These are phyloP conservation scores for Papilio machaon DNA, from an alignment of 1,140 invertebrate genomes.

Conservation along the genomic window DNA sequence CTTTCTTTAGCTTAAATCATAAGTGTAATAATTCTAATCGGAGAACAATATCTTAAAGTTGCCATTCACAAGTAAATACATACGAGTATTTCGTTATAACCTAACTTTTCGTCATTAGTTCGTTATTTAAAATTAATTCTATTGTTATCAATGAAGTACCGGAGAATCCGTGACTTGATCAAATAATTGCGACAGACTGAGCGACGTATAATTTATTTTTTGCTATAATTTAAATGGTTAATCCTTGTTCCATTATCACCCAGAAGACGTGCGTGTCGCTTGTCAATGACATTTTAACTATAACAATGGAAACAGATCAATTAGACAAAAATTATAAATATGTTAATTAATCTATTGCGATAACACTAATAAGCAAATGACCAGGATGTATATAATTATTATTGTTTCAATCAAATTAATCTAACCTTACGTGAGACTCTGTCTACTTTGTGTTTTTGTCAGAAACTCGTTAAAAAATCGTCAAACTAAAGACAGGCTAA, in stretches of 20 bases:
- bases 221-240: neutral
- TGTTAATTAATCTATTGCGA: neutral
- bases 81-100: neutral
- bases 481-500: too few relatives aligned
- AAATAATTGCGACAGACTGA: neutral
- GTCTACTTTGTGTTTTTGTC: too few relatives aligned
- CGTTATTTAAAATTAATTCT: neutral
- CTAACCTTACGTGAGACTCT: too few relatives aligned
- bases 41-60: too few relatives aligned
- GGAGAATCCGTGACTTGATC: neutral
- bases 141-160: neutral
- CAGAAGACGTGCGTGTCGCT: neutral
- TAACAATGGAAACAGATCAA: constrained; percentile 20
- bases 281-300: neutral
- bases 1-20: too few relatives aligned
- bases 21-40: too few relatives aligned
- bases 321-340: constrained; percentile 2
- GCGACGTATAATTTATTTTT: neutral
- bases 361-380: neutral
- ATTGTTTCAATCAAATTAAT: neutral
- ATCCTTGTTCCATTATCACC: neutral
- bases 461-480: too few relatives aligned
- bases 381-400: neutral
- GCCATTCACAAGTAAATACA: too few relatives aligned
- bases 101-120: neutral